Percentiles rank a stretch among this genome's conserved stretches.
Evolutionary conservation across 2,113 vertebrate species (phyloP).

Genomic region (Lipophrys pholis): DNA sequence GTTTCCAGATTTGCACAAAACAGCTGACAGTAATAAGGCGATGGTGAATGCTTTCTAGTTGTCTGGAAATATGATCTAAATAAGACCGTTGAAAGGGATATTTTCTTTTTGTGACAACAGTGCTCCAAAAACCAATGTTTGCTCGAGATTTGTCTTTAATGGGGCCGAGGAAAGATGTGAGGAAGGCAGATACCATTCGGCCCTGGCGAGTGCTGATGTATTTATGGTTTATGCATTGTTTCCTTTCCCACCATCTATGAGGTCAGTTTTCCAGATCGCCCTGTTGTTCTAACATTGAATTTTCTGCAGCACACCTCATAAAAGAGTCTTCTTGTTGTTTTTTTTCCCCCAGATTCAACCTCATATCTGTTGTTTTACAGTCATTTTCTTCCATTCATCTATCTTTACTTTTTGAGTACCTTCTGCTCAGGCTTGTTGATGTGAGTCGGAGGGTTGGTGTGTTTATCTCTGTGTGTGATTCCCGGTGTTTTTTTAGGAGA

Average conservation of each 20-base stretch:
- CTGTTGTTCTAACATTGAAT: conserved; percentile 48
- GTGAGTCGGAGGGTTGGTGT: neutral
- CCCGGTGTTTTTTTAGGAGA: conserved; percentile 74
- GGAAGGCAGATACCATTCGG: conserved; percentile 11
- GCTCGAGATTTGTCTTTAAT: conserved; percentile 7
- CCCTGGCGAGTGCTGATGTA: conserved; percentile 8
- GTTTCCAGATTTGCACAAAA: conserved; percentile 5
- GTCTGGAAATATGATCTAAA: neutral
- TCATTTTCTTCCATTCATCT: conserved; percentile 7
- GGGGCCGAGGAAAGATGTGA: conserved; percentile 1
- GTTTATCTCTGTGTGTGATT: conserved; percentile 28
- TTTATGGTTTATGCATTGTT: conserved; percentile 39
- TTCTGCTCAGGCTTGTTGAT: conserved; percentile 17
- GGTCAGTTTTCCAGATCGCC: conserved; percentile 37
- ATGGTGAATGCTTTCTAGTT: neutral
- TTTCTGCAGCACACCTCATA: conserved; percentile 19
- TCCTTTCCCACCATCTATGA: conserved; percentile 20
- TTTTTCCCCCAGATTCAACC: conserved; percentile 16
- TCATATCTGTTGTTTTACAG: conserved; percentile 35
- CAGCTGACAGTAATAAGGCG: neutral
- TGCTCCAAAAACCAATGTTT: neutral
- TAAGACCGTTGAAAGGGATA: neutral
- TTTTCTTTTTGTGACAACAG: conserved; percentile 1
- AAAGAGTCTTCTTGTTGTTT: conserved; percentile 18
- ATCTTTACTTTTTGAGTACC: conserved; percentile 5